Evolutionary conservation across 1,140 invertebrate species (phyloP).

Genomic region (Pemphigus obesinymphae): DNA sequence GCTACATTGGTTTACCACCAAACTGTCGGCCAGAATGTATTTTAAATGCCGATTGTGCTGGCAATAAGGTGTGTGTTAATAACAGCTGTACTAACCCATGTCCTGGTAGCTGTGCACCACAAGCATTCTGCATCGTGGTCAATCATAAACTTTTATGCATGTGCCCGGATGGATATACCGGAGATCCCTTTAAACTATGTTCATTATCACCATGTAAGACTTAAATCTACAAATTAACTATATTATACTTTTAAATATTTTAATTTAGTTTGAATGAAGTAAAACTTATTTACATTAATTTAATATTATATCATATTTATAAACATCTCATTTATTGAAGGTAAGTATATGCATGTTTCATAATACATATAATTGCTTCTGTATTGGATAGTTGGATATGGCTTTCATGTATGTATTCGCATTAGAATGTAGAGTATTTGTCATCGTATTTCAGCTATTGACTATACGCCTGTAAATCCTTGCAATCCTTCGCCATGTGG

Average conservation of each 20-base stretch:
- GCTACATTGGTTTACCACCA: constrained; percentile 70
- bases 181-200: constrained; percentile 75
- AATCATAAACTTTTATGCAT: constrained; percentile 73
- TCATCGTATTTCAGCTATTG: constrained; percentile 46
- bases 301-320: no score
- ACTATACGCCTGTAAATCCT: constrained; percentile 53
- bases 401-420: constrained; percentile 19
- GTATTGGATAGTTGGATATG: neutral
- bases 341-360: neutral
- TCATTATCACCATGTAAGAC: constrained; percentile 61
- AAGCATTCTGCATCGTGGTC: constrained; percentile 66
- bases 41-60: constrained; percentile 67
- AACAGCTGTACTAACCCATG: constrained; percentile 71
- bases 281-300: neutral
- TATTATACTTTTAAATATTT: constrained; percentile 70
- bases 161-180: constrained; percentile 74
- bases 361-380: neutral
- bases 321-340: neutral
- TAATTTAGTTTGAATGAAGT: constrained; percentile 58
- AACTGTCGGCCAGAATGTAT: constrained; percentile 70
- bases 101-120: constrained; percentile 67
- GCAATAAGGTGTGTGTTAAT: constrained; percentile 65
- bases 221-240: constrained; percentile 59
- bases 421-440: constrained; percentile 38
- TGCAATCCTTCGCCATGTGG: constrained; percentile 77